Percentiles rank a stretch among this genome's conserved stretches.
Evolutionary conservation across 2,797 vertebrate species (phyloP).

Genomic region (Spinibarbus caldwelli): DNA sequence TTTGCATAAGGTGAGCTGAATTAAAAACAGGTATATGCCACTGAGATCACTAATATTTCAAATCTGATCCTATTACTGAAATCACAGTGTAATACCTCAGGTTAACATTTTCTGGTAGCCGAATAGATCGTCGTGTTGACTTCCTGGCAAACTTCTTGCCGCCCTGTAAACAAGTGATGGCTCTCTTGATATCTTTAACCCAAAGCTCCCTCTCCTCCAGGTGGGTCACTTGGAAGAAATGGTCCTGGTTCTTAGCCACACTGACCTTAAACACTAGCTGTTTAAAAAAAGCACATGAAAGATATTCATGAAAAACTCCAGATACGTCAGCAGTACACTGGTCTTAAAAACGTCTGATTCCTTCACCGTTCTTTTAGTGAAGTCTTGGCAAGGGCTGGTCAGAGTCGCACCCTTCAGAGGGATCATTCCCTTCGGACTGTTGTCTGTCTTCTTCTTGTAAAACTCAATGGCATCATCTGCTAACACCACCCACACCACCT

Average conservation of each 20-base stretch:
- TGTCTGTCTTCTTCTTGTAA: constrained; percentile 94
- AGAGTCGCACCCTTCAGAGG: constrained; percentile 88
- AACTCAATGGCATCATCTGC: constrained; percentile 93
- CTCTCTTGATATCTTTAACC: constrained; percentile 91
- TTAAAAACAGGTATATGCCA: not conserved
- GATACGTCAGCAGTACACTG: not conserved
- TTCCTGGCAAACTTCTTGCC: constrained; percentile 92
- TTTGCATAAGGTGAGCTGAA: not conserved
- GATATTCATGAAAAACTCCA: not conserved
- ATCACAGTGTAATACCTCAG: constrained; percentile 76
- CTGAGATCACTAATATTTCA: not conserved
- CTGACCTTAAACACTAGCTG: constrained; percentile 94
- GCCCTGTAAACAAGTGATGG: constrained; percentile 81
- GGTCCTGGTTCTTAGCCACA: constrained; percentile 89
- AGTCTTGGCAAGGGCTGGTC: constrained; percentile 89
- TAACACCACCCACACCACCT: constrained; percentile 90
- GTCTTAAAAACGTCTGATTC: not conserved
- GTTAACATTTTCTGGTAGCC: constrained; percentile 87
- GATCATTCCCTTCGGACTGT: constrained; percentile 93
- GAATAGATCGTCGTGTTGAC: constrained; percentile 92
- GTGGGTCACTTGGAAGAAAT: constrained; percentile 93
- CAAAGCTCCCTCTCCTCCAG: constrained; percentile 92
- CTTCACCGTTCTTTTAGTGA: constrained; percentile 88
- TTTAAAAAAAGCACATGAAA: constrained; percentile 32
- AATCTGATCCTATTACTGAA: not conserved